Base-by-base conservation (phyloP, 1,140 invertebrate genomes). In the Halictus rubicundus region DNA sequence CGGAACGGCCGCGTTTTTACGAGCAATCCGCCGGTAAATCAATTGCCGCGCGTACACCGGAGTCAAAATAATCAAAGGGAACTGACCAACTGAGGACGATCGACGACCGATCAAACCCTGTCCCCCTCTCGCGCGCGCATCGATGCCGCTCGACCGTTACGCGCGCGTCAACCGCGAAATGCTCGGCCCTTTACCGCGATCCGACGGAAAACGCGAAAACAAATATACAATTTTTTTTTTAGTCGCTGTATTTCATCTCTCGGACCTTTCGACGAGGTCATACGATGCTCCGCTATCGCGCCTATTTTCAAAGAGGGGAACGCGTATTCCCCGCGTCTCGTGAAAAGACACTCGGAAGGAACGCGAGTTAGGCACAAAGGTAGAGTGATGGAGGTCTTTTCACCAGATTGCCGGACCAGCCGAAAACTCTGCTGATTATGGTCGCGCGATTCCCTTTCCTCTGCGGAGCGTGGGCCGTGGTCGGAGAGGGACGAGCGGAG, bases 31-130 rank as follows among this genome's bases (percentile, higher is more conserved):
- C 64, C 83, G 83, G 84, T 84, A 84, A 84, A 79, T 85, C 78
- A 81, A 84, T 81, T 49, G 32, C 49, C 23, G 60, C 71, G 64
- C 71, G 83, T 80, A 73, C 59, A 59, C 9, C 42, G 68, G 83
- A 85, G 84, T 84, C 72, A 85, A 84, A 84, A 85, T 85, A 85
- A 85, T 85, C 68, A 80, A 71, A 84, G 77, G 49, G 73, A 71
- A 39, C 60, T 27, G 49, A 37, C 37, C 23, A 25, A 25, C 42
- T 59, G 63, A 68, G 57, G 72, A 80, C 83, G 83, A 71, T 85
- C 81, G 66, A 27, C 60, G 77, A 27, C 39, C 78, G 76, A 84
- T 84, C 70, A 79, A 84, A 83, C 68, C 74, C 60, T 21, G 16
- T 71, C 66, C 68, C 70, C 46, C 46, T 52, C 52, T 63, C 25